phyloP scores from a whole-genome alignment of 2,797 vertebrate species.

The Xerus rutilus region DNA sequence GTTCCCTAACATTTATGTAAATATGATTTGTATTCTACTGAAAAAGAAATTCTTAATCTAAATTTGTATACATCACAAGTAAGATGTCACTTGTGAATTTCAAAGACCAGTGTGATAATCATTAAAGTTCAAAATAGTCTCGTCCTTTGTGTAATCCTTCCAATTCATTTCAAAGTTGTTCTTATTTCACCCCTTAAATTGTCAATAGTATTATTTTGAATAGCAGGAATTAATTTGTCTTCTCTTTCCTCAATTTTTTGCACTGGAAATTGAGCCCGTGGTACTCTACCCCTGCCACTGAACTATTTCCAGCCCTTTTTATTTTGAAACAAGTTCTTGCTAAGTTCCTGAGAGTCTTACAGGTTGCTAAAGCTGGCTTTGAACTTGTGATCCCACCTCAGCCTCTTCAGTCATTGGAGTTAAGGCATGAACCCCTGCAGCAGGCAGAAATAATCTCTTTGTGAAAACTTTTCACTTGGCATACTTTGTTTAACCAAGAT shows the following conservation, averaged over 20 bases:
- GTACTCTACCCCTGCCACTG: no score
- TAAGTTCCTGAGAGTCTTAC: no score
- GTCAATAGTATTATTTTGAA: neutral
- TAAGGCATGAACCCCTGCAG: no score
- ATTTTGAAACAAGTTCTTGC: no score
- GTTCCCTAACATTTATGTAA: neutral
- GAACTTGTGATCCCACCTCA: no score
- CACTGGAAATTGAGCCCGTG: no score
- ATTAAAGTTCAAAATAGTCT: conserved; percentile 42
- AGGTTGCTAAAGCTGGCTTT: no score
- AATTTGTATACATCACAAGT: neutral
- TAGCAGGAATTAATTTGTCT: neutral
- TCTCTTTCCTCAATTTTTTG: no score
- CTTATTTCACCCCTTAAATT: conserved; percentile 20
- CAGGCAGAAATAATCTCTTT: no score
- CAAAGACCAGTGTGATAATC: conserved; percentile 16
- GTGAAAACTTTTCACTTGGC: neutral
- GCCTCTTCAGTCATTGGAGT: no score
- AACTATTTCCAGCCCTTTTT: no score
- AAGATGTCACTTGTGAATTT: conserved; percentile 9
- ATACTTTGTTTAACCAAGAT: neutral
- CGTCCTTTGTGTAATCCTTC: neutral
- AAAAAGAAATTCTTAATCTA: neutral
- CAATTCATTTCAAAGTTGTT: neutral
- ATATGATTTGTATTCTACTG: neutral